Base-by-base conservation (phyloP, 2,888 invertebrate genomes). In the Phaedon cochleariae region DNA sequence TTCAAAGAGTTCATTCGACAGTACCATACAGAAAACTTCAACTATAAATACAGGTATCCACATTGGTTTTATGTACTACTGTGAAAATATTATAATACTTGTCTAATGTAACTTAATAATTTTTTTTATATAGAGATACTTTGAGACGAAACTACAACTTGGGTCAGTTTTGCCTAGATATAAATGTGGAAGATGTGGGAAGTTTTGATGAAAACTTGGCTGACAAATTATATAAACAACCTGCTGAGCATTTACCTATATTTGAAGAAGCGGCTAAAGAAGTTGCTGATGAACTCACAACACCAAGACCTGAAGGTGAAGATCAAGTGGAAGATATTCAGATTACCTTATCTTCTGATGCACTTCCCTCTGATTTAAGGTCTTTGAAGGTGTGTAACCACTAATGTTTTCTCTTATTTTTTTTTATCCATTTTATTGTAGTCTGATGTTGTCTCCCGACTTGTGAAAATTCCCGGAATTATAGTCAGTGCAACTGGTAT, bases 181-280 rank as follows among this genome's bases (percentile, higher is more conserved):
- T 99, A 37, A 94, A 94, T 78, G 87, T 98, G 70, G 97, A 97
- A 85, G 98, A 99, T 86, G 85, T 99, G 65, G 90, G 93, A 21
- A 95, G 95, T 77, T 99, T 93, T 83, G 96, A 99, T 85, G 97
- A 97, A 83, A 88, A 91, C 7, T 86, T 98, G 53, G 95, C 94
- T 6, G 97, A 97, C 76, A 95, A 96, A 81, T 83, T 99, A 22
- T 90, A 92, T 74, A 97, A 97, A 78, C 91, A 93, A 70, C 99
- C 99, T 0, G 89, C 95, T 0, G 97, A 98, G 81, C 94, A 95
- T 85, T 84, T 99, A 62, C 93, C 96, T 12, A 88, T 98, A 73
- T 92, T 99, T 81, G 99, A 99, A 85, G 97, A 97, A 83, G 98
- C 98, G 37, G 96, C 96, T 0, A 95, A 90, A 81, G 97, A 98